These are phyloP conservation scores for Schizotus pectinicornis DNA, from an alignment of 2,888 invertebrate genomes.

Conservation along the genomic window DNA sequence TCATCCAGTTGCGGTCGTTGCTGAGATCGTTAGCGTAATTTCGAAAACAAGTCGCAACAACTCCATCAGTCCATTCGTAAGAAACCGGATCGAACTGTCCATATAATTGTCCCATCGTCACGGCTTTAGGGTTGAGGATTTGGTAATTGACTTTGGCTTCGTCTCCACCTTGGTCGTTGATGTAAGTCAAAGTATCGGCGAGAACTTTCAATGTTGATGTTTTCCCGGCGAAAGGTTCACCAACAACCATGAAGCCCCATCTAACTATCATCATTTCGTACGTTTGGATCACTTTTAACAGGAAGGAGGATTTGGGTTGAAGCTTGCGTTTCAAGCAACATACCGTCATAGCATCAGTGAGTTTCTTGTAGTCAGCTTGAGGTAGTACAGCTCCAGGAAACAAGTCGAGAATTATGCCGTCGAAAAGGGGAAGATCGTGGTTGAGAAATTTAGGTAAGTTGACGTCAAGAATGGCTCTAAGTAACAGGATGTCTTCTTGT, in stretches of 20 bases:
- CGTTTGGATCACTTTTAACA: slow-evolving; percentile 83
- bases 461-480: slow-evolving; percentile 92
- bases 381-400: slow-evolving; percentile 83
- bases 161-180: slow-evolving; percentile 66
- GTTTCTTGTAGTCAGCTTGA: slow-evolving; percentile 78
- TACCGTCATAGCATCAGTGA: slow-evolving; percentile 64
- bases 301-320: slow-evolving; percentile 85
- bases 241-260: slow-evolving; percentile 95
- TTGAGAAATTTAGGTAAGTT: slow-evolving; percentile 94
- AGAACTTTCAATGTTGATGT: slow-evolving; percentile 83
- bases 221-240: slow-evolving; percentile 90
- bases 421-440: slow-evolving; percentile 87
- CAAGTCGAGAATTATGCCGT: slow-evolving; percentile 89
- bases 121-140: slow-evolving; percentile 90
- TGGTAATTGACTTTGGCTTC: slow-evolving; percentile 71
- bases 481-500: slow-evolving; percentile 81
- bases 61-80: slow-evolving; percentile 90
- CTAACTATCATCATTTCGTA: slow-evolving; percentile 95
- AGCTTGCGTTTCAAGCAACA: slow-evolving; percentile 77
- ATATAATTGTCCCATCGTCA: slow-evolving; percentile 91
- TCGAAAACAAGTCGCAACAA: slow-evolving; percentile 81
- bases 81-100: slow-evolving; percentile 89
- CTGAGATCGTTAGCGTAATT: slow-evolving; percentile 76
- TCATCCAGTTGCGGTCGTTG: slow-evolving; percentile 85
- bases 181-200: slow-evolving; percentile 73